Percentiles rank a stretch among this genome's conserved stretches.
These are phyloP conservation scores for Chironomus striatipennis DNA, from an alignment of 1,140 invertebrate genomes.

Conservation along the genomic window DNA sequence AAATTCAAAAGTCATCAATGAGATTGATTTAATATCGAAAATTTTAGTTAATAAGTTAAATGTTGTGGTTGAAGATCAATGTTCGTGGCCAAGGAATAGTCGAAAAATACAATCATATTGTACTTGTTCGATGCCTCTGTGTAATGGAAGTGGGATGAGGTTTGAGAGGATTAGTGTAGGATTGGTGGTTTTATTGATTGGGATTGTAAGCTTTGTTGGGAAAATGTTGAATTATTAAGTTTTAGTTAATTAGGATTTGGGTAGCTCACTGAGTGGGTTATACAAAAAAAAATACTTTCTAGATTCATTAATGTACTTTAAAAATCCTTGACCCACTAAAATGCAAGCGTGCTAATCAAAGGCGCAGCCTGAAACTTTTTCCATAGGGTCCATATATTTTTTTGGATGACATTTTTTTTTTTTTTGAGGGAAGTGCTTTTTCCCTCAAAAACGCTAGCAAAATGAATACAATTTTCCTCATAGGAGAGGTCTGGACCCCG, in stretches of 20 bases:
- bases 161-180: background rate
- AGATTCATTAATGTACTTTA: too few species aligned
- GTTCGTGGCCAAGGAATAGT: background rate
- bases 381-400: too few species aligned
- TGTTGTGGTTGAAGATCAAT: background rate
- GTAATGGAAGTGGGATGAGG: background rate
- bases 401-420: too few species aligned
- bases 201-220: background rate
- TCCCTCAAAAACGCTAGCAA: too few species aligned
- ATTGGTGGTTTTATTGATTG: background rate
- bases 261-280: too few species aligned
- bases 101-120: background rate
- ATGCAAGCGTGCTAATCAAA: too few species aligned
- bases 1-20: background rate
- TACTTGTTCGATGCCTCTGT: background rate
- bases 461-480: too few species aligned
- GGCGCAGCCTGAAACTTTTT: too few species aligned
- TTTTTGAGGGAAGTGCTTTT: too few species aligned
- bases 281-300: too few species aligned
- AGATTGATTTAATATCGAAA: background rate
- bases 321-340: too few species aligned
- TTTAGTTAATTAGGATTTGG: background rate
- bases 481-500: too few species aligned
- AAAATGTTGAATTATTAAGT: background rate
- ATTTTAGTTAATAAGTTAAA: background rate